These are phyloP conservation scores for Mareca strepera DNA, from an alignment of 2,797 vertebrate genomes.

Conservation along the genomic window DNA sequence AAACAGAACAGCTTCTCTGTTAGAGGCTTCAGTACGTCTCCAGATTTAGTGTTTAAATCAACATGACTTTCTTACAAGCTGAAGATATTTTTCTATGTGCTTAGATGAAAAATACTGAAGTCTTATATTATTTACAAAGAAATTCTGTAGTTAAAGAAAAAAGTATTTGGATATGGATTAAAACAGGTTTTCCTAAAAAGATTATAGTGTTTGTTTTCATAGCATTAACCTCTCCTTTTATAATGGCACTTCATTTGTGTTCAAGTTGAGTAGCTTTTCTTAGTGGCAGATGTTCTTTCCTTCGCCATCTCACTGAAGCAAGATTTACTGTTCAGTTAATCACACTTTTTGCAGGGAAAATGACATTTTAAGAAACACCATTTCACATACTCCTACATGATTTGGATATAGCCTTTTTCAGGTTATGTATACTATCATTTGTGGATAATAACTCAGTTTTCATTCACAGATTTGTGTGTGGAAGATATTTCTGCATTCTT, in stretches of 20 bases:
- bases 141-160: background rate
- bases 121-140: background rate
- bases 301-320: background rate
- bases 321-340: constrained; percentile 23
- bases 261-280: constrained; percentile 8
- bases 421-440: background rate
- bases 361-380: background rate
- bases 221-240: background rate
- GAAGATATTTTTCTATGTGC: background rate
- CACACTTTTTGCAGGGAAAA: background rate
- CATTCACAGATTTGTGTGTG: background rate
- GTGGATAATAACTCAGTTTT: background rate
- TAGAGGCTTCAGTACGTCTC: background rate
- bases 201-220: background rate
- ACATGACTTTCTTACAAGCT: background rate
- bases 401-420: background rate
- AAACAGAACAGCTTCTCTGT: background rate
- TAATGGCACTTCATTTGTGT: background rate
- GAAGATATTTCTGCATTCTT: background rate
- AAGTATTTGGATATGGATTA: background rate
- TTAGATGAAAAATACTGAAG: background rate
- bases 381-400: background rate
- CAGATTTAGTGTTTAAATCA: background rate
- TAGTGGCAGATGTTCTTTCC: constrained; percentile 6
- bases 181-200: background rate